phyloP scores from a whole-genome alignment of 2,888 invertebrate genomes.

The Geophilus truncorum region DNA sequence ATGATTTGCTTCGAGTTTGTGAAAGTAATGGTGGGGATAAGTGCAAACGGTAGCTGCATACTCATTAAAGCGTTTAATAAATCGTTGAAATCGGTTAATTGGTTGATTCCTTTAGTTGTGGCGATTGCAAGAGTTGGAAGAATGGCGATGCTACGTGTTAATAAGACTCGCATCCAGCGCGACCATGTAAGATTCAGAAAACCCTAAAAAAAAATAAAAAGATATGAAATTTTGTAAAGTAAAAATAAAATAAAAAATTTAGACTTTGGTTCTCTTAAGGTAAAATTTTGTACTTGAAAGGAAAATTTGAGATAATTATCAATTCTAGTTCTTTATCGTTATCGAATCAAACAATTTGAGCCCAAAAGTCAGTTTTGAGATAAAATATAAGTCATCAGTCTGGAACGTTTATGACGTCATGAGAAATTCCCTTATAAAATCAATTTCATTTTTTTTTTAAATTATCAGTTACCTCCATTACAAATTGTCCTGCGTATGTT shows the following conservation, averaged over 20 bases:
- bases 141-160: constrained; percentile 79
- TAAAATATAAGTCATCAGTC: too few species aligned
- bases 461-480: constrained; percentile 53
- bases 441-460: neutral
- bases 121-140: constrained; percentile 62
- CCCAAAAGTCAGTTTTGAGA: too few species aligned
- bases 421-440: neutral
- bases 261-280: too few species aligned
- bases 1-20: constrained; percentile 51
- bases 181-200: constrained; percentile 79
- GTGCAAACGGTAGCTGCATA: constrained; percentile 54
- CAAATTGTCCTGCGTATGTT: constrained; percentile 56
- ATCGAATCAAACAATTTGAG: too few species aligned
- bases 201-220: constrained; percentile 57
- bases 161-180: constrained; percentile 76
- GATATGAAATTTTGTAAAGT: neutral
- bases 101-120: constrained; percentile 40
- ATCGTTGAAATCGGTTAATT: constrained; percentile 53
- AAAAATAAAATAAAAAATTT: too few species aligned
- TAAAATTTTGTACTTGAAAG: too few species aligned
- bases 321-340: too few species aligned
- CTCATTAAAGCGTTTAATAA: constrained; percentile 54
- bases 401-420: neutral
- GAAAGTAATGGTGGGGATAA: constrained; percentile 54
- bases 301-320: too few species aligned